Conservation (phyloP, 92 coral and sea anemone species). For the Desmophyllum pertusum region DNA sequence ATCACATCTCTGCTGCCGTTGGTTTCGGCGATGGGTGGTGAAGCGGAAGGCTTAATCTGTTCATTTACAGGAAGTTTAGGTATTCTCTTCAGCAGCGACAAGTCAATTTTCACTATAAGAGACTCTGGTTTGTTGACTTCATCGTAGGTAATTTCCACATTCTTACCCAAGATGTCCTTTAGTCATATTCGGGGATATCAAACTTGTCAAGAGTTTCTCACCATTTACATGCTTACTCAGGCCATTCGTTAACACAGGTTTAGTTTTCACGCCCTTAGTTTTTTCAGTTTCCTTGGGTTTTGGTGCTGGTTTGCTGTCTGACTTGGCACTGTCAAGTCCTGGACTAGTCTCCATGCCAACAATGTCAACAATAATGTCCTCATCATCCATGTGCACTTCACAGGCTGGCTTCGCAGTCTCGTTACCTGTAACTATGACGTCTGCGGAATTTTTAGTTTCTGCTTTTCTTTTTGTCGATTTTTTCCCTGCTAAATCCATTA, state of each 20-base stretch:
- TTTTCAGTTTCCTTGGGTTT: conserved; percentile 36
- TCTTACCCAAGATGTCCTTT: conserved; percentile 62
- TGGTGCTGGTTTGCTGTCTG: conserved; percentile 36
- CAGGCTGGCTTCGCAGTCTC: conserved; percentile 33
- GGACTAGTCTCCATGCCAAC: conserved; percentile 71
- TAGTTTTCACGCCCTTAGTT: conserved; percentile 28
- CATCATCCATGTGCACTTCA: conserved; percentile 80
- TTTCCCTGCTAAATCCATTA: conserved; percentile 25
- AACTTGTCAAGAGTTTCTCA: conserved; percentile 46
- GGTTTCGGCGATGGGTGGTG: conserved; percentile 37
- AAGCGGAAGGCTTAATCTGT: conserved; percentile 27
- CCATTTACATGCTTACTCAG: conserved; percentile 56
- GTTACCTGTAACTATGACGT: background rate
- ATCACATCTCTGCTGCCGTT: conserved; percentile 42
- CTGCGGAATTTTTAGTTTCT: conserved; percentile 22
- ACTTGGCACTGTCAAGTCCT: conserved; percentile 28
- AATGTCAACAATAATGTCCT: conserved; percentile 73
- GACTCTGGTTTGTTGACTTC: conserved; percentile 81
- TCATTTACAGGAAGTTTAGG: conserved; percentile 67
- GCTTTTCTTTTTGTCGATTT: conserved; percentile 32
- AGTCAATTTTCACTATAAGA: conserved; percentile 90
- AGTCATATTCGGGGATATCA: conserved; percentile 45
- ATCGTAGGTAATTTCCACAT: conserved; percentile 72
- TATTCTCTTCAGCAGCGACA: conserved; percentile 86
- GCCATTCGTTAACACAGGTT: conserved; percentile 50